phyloP scores from a whole-genome alignment of 2,888 invertebrate genomes.

The Ferdinandea cuprea region DNA sequence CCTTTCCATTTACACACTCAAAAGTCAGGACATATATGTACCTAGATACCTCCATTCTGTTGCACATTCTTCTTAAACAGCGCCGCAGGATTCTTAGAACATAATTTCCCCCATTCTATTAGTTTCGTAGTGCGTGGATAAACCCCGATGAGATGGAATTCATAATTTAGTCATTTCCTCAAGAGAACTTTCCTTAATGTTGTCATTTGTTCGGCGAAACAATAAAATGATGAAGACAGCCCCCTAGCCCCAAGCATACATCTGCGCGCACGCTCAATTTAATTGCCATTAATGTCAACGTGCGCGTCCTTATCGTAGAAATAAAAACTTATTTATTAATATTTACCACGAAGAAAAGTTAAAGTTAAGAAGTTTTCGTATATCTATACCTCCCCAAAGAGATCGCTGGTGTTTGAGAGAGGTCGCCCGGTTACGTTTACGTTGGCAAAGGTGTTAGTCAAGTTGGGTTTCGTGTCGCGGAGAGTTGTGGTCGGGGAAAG shows the following conservation, averaged over 20 bases:
- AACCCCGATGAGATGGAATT: conserved; percentile 49
- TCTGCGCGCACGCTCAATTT: conserved; percentile 55
- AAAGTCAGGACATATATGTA: background rate
- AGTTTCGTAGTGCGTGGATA: conserved; percentile 9
- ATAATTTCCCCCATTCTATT: background rate
- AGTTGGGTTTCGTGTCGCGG: background rate
- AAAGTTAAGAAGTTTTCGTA: conserved; percentile 11
- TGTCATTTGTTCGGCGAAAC: conserved; percentile 57
- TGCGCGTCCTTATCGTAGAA: conserved; percentile 50
- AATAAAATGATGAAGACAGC: conserved; percentile 55
- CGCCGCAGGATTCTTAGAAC: conserved; percentile 5
- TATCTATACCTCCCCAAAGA: background rate
- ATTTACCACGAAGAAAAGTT: conserved; percentile 49
- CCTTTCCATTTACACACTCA: conserved; percentile 38
- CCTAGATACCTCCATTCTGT: conserved; percentile 36
- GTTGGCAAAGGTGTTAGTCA: background rate
- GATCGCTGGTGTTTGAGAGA: background rate
- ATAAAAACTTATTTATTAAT: conserved; percentile 67
- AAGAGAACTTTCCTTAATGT: conserved; percentile 39
- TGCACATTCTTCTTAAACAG: conserved; percentile 54
- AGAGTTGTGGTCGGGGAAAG: background rate
- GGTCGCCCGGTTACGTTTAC: background rate
- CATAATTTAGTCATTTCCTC: conserved; percentile 58
- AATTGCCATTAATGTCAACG: conserved; percentile 66
- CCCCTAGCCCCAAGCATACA: conserved; percentile 19